A percentile compares a stretch with the other conserved stretches of the same genome.
Conservation (phyloP, 2,888 invertebrate species). For the Didymodactylos carnosus region DNA sequence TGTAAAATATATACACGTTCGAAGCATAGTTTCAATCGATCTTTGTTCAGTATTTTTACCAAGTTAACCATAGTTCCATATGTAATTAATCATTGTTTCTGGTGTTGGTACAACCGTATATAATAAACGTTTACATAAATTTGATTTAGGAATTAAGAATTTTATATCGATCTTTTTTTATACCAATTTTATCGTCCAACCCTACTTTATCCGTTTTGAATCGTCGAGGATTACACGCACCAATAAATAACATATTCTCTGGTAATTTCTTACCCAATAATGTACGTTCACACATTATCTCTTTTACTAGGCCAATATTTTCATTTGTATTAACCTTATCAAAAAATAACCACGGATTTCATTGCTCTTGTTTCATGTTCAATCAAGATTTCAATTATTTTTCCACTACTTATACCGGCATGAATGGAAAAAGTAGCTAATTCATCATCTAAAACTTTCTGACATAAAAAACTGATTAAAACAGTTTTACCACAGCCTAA, state of each 20-base stretch:
- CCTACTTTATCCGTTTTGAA: slow-evolving; percentile 18
- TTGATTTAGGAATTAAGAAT: neutral
- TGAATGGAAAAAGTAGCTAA: slow-evolving; percentile 19
- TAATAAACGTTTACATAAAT: neutral
- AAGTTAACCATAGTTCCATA: slow-evolving; percentile 3
- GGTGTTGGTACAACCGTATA: slow-evolving; percentile 1
- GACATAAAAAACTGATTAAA: slow-evolving; percentile 28
- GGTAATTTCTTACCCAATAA: slow-evolving; percentile 21
- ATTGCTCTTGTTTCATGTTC: slow-evolving; percentile 21
- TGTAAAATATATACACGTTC: neutral
- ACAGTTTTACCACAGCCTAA: slow-evolving; percentile 27
- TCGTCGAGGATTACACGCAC: slow-evolving; percentile 30
- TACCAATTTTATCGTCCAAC: neutral
- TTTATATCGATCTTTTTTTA: neutral
- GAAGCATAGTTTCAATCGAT: neutral
- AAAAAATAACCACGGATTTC: slow-evolving; percentile 15
- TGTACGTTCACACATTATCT: slow-evolving; percentile 27
- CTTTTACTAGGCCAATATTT: slow-evolving; percentile 27
- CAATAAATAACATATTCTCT: slow-evolving; percentile 24
- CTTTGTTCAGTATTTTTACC: neutral
- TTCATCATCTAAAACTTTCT: slow-evolving; percentile 20
- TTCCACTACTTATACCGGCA: slow-evolving; percentile 24
- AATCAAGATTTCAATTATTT: slow-evolving; percentile 23
- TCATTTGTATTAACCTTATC: slow-evolving; percentile 31
- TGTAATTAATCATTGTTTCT: neutral